Evolutionary conservation across 2,888 invertebrate species (phyloP), one percentile per base, ranked within the genome.

Genomic region (Alloplasta piceator): DNA sequence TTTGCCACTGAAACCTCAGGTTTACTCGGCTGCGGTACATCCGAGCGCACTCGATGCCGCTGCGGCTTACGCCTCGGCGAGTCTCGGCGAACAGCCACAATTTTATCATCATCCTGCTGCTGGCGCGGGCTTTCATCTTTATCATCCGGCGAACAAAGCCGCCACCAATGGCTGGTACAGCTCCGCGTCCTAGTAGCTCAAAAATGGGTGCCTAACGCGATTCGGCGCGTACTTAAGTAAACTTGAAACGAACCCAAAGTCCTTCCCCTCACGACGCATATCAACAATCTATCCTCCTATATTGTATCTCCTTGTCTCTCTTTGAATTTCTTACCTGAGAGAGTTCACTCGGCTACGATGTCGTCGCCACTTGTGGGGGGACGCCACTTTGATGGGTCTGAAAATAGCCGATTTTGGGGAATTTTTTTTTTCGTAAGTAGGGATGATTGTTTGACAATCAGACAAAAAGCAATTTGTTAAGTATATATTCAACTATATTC

Each of bases 1-100:
- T 38, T 92, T 98, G 87, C 98, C 98, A 26, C 93, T 98, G 75
- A 98, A 98, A 91, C 98, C 98, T 38, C 98, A 98, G 92, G 97
- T 98, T 63, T 98, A 98, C 91, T 96, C 97, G 6, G 89, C 89
- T 0, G 88, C 89, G 4, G 93, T 94, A 78, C 94, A 94, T 87
- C 93, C 93, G 3, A 92, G 92, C 84, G 92, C 93, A 14, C 89
- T 93, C 78, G 93, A 93, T 86, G 94, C 95, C 66, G 95, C 96
- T 76, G 94, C 95, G 1, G 95, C 95, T 85, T 93, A 94, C 75
- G 90, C 92, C 16, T 90, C 92, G 0, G 93, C 94, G 38, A 92
- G 93, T 70, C 92, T 95, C 38, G 92, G 95, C 83, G 97, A 97
- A 90, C 97, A 97, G 92, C 95, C 97, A 6, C 97, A 97, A 92